phyloP scores from a whole-genome alignment of 2,888 invertebrate genomes.

The Troides helena region DNA sequence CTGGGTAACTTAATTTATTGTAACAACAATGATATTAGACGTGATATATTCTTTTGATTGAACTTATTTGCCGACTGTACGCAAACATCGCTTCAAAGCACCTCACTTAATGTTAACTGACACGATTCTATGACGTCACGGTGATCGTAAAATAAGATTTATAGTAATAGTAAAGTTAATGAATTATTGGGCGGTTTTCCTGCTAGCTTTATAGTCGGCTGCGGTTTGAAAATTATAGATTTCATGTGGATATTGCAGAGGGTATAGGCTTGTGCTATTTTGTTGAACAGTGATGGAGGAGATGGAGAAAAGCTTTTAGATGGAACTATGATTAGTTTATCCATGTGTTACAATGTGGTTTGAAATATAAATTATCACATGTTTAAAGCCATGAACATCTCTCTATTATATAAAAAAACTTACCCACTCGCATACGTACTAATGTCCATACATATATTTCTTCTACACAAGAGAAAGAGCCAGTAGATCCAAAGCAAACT shows the following conservation, averaged over 20 bases:
- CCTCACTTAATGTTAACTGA: conserved; percentile 23
- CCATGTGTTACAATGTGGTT: neutral
- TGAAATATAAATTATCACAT: too few relatives aligned
- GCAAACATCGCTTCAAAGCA: conserved; percentile 9
- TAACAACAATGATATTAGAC: neutral
- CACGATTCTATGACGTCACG: conserved; percentile 44
- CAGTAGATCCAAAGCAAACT: too few relatives aligned
- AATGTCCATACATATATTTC: too few relatives aligned
- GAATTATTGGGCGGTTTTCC: conserved; percentile 52
- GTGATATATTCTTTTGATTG: neutral
- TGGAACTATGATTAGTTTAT: neutral
- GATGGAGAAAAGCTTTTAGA: neutral
- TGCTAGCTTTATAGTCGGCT: conserved; percentile 31
- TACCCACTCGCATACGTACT: too few relatives aligned
- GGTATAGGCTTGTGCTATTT: conserved; percentile 18
- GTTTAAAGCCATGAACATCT: too few relatives aligned
- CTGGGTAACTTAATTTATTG: neutral
- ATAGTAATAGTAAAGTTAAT: conserved; percentile 40
- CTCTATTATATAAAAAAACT: too few relatives aligned
- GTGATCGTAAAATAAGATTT: conserved; percentile 44
- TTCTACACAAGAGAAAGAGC: too few relatives aligned
- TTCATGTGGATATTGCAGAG: conserved; percentile 22
- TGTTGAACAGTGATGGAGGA: neutral
- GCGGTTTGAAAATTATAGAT: conserved; percentile 32
- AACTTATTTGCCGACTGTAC: conserved; percentile 11